Evolutionary conservation across 2,797 vertebrate species (phyloP), one percentile per base, ranked within the genome.

Genomic region (Ctenopoma kingsleyae): DNA sequence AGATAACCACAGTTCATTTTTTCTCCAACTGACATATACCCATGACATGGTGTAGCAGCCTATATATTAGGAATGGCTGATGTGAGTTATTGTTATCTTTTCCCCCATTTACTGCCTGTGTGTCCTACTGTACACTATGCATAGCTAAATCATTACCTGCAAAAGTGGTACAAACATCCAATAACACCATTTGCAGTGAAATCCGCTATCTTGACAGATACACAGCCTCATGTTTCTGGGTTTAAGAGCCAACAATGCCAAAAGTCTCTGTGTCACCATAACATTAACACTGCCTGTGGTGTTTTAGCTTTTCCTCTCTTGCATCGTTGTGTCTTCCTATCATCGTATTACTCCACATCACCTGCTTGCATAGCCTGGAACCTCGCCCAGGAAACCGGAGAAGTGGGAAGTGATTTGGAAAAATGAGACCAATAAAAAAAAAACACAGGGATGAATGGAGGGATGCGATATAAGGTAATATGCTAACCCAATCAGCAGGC

Each of bases 381-480:
- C 88, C 84, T 90, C 70, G 77, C 87, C 87, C 75, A 73, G 83
- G 82, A 91, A 90, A 82, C 72, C 67, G 72, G 76, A 71, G 82
- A 89, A 89, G 89, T 81, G 88, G 82, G 87, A 89, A 85, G 82
- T 91, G 87, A 92, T 94, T 93, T 92, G 87, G 90, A 92, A 91
- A 92, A 93, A 94, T 92, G 90, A 94, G 81, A 81, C 86, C 86
- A 92, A 93, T 93, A 94, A 94, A 90, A 89, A 80, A 77, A 87
- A 81, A 74, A 58, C 80, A 83, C 81, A 67, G 81, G 89, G 85
- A 87, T 92, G 88, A 89, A 90, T 89, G 89, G 86, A 85, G 86
- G 83, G 83, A 87, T 88, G 88, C 88, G 90, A 91, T 92, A 91
- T 92, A 91, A 89, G 91, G 89, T 90, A 91, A 92, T 91, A 89